phyloP scores from a whole-genome alignment of 2,113 vertebrate species.

The Pagrus major region DNA sequence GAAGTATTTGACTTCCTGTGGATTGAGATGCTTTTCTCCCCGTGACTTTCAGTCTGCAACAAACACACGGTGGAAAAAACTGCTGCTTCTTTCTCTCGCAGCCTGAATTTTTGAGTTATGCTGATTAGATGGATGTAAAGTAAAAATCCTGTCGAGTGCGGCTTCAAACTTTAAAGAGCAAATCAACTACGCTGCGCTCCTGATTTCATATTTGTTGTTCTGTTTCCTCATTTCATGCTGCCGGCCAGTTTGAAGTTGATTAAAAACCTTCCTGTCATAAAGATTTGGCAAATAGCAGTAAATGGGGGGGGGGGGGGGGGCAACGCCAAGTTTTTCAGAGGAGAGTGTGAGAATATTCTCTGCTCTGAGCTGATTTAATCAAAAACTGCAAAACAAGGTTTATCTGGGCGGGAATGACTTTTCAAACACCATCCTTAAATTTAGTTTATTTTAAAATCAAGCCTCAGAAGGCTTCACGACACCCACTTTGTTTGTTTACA shows the following conservation, averaged over 20 bases:
- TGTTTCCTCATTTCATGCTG: not conserved
- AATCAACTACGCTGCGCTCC: not conserved
- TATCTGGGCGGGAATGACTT: not conserved
- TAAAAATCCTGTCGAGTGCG: not conserved
- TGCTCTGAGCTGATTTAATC: not conserved
- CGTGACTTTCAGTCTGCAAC: not conserved
- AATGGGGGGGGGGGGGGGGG: no score
- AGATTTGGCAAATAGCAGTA: not conserved
- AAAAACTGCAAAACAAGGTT: not conserved
- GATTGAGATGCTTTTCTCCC: not conserved
- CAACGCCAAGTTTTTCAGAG: no score
- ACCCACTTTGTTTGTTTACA: not conserved
- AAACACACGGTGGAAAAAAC: not conserved
- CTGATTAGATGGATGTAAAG: conserved; percentile 11
- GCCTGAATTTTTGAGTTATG: not conserved
- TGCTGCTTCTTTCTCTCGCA: not conserved
- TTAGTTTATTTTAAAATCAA: not conserved
- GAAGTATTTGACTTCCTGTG: no score
- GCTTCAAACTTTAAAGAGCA: conserved; percentile 10
- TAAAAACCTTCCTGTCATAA: not conserved
- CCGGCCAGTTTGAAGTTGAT: conserved; percentile 13
- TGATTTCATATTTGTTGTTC: not conserved
- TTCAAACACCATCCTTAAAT: not conserved
- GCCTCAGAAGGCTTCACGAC: not conserved
- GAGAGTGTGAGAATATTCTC: not conserved